Base-by-base conservation (phyloP, 2,113 vertebrate genomes). In the Corythoichthys haematopterus region DNA sequence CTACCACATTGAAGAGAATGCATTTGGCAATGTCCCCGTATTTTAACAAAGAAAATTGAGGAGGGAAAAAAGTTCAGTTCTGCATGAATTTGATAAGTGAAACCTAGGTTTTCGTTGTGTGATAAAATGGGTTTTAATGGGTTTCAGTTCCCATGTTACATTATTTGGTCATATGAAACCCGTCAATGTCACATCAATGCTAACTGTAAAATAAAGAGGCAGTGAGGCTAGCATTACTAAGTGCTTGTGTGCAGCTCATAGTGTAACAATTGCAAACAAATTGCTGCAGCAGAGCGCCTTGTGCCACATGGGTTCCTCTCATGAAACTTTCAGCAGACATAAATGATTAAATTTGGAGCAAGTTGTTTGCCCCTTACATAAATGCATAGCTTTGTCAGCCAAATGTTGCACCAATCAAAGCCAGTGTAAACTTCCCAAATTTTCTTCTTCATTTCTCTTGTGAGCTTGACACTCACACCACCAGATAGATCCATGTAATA, bases 321-420 rank as follows among this genome's bases (percentile, higher is more conserved):
- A 86, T 90, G 84, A 85, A 90, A 87, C 52, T 84, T 89, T 89
- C 77, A 89, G 77, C 52, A 86, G 77, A 74, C 68, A 76, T 82
- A 63, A 76, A 79, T 87, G 83, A 87, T 86, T 90, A 82, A 80
- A 89, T 85, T 79, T 71, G 84, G 60, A 72, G 57, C 70, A 40
- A 57, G 64, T 45, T 33, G 68, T 75, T 80, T 74, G 68, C 68
- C 36, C 20, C 37, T 69, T 77, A 86, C 84, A 84, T 66, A 72
- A 88, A 85, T 72, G 74, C 71, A 80, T 69, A 57, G 73, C 79
- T 71, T 76, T 71, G 48, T 71, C 80, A 80, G 80, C 82, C 72
- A 84, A 86, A 79, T 61, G 74, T 74, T 76, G 72, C 65, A 11
- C 70, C 74, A 80, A 81, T 85, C 76, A 79, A 66, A 76, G 71